Percentiles rank a stretch among this genome's conserved stretches.
Conservation (phyloP, 2,113 vertebrate species). For the Ctenomys sociabilis region DNA sequence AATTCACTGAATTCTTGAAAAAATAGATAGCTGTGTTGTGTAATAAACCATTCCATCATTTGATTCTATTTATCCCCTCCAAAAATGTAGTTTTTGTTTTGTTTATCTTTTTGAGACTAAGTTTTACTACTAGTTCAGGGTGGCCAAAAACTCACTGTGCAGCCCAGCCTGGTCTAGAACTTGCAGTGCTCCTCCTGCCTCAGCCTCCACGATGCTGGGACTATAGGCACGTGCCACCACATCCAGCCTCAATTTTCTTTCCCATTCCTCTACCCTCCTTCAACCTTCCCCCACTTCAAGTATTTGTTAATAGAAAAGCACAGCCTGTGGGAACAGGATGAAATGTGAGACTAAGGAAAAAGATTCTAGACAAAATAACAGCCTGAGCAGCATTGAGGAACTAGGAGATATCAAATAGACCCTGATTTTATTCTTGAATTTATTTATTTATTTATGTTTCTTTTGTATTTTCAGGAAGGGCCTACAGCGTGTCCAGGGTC, state of each 20-base stretch:
- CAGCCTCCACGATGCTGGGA: too few relatives aligned
- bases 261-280: background rate
- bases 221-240: too few relatives aligned
- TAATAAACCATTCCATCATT: background rate
- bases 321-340: background rate
- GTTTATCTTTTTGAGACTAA: background rate
- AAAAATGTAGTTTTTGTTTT: background rate
- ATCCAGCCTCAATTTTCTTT: background rate
- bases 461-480: too few relatives aligned
- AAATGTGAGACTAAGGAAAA: background rate
- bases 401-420: background rate
- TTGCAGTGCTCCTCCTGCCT: background rate
- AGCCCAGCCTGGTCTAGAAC: too few relatives aligned
- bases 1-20: background rate
- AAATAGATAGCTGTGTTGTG: background rate
- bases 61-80: background rate
- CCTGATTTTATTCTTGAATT: constrained; percentile 35
- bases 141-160: too few relatives aligned
- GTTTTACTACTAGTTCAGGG: too few relatives aligned
- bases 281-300: background rate
- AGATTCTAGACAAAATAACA: background rate
- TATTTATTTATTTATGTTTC: background rate
- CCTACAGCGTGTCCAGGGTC: too few relatives aligned
- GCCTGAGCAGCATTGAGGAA: background rate
- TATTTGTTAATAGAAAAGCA: background rate